Conservation (phyloP, 2,797 vertebrate species). For the Acomys russatus region DNA sequence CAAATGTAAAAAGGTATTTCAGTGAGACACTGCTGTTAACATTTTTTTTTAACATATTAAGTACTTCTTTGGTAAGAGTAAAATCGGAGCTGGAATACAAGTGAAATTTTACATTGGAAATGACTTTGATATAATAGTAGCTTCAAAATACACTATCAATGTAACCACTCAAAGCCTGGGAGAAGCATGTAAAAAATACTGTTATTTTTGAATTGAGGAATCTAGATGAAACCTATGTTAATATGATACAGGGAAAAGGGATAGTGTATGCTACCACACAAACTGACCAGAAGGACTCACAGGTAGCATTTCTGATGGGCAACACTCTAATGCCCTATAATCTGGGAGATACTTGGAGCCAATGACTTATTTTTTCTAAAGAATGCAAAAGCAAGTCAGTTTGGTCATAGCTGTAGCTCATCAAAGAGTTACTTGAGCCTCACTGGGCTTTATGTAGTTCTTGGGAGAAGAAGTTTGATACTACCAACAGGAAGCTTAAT, state of each 20-base stretch:
- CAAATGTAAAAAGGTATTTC: not conserved
- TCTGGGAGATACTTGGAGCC: no score
- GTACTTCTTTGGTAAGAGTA: not conserved
- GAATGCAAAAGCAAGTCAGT: not conserved
- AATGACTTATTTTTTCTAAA: not conserved
- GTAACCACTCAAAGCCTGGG: not conserved
- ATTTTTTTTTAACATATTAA: not conserved
- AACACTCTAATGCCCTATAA: not conserved
- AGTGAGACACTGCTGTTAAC: not conserved
- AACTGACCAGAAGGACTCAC: not conserved
- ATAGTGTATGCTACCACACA: not conserved
- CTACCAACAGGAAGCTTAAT: not conserved
- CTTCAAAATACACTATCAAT: not conserved
- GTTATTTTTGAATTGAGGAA: not conserved
- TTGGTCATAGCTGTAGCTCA: not conserved
- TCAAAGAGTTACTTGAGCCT: not conserved
- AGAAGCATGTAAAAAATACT: not conserved
- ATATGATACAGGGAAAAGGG: not conserved
- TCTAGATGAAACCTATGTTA: not conserved
- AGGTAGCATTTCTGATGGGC: rapidly evolving
- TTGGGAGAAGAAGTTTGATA: not conserved
- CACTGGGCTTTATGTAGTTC: not conserved
- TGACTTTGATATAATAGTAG: not conserved
- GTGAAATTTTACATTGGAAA: not conserved
- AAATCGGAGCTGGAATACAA: not conserved